A percentile compares a stretch with the other conserved stretches of the same genome.
Evolutionary conservation across 2,113 vertebrate species (phyloP).

Genomic region (Chaetodon auriga): DNA sequence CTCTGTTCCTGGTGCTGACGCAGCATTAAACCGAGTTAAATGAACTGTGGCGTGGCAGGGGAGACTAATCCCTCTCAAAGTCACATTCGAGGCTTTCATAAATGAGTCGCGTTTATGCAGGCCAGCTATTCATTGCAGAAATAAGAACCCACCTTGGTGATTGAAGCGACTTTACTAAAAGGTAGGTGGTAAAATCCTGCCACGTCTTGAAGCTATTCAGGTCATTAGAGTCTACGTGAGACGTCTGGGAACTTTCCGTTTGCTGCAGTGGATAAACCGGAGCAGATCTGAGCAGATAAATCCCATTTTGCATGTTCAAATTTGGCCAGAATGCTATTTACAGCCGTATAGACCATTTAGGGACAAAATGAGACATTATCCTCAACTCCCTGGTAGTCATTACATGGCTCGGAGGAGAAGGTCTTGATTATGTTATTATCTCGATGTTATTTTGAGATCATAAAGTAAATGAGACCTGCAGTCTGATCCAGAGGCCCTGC

Average conservation of each 20-base stretch:
- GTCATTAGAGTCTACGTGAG: constrained; percentile 25
- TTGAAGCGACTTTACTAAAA: constrained; percentile 20
- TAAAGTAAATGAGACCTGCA: constrained; percentile 32
- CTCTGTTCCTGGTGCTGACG: constrained; percentile 36
- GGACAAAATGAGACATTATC: constrained; percentile 35
- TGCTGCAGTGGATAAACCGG: constrained; percentile 15
- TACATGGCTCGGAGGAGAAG: constrained; percentile 2
- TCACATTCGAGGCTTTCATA: constrained; percentile 46
- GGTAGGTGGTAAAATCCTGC: constrained; percentile 21
- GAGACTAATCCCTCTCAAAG: constrained; percentile 58
- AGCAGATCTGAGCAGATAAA: constrained; percentile 48
- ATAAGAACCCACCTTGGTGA: constrained; percentile 35
- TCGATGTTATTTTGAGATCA: constrained; percentile 30
- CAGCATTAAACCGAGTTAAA: constrained; percentile 61
- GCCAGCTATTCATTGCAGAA: constrained; percentile 33
- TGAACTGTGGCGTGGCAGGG: constrained; percentile 46
- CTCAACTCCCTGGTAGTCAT: constrained; percentile 2
- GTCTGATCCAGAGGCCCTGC: background rate
- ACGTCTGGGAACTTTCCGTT: constrained; percentile 43
- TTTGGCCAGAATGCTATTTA: constrained; percentile 11
- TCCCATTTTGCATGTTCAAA: constrained; percentile 16
- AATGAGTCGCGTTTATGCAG: constrained; percentile 23
- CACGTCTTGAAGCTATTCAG: constrained; percentile 33
- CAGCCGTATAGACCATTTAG: constrained; percentile 28
- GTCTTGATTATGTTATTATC: constrained; percentile 41